phyloP scores from a whole-genome alignment of 2,797 vertebrate genomes.

The Tauraco hartlaubi region DNA sequence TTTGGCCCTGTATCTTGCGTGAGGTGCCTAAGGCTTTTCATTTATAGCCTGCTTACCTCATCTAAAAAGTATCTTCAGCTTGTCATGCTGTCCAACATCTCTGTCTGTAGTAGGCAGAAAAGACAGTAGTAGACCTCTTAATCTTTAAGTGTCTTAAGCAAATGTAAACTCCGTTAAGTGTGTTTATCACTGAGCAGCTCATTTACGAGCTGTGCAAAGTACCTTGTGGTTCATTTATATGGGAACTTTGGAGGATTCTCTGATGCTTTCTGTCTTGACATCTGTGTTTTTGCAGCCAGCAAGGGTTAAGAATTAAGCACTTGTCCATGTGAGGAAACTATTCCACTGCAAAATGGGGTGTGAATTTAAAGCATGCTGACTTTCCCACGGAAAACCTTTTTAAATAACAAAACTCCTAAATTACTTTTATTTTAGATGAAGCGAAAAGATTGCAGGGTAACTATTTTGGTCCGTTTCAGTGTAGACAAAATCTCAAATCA shows the following conservation, averaged over 20 bases:
- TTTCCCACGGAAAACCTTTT: not conserved
- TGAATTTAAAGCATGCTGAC: not conserved
- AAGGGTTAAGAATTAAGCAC: not conserved
- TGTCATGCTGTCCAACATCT: not conserved
- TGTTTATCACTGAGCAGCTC: not conserved
- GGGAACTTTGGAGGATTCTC: not conserved
- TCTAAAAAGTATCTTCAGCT: not conserved
- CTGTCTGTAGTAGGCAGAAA: not conserved
- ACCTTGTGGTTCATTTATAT: not conserved
- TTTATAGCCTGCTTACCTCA: not conserved
- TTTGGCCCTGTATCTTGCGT: not conserved
- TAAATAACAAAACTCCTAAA: not conserved
- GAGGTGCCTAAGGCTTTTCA: not conserved
- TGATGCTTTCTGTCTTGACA: not conserved
- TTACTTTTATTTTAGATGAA: not conserved
- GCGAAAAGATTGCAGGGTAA: not conserved
- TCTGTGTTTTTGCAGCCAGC: not conserved
- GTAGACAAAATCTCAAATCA: not conserved
- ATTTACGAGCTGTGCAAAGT: not conserved
- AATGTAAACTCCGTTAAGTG: not conserved
- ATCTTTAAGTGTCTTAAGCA: not conserved
- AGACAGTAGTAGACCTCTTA: not conserved
- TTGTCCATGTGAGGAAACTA: not conserved
- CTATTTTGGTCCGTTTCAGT: not conserved
- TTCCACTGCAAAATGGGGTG: not conserved